Evolutionary conservation across 2,113 vertebrate species (phyloP).

Genomic region (Corythornis madagascariensis): DNA sequence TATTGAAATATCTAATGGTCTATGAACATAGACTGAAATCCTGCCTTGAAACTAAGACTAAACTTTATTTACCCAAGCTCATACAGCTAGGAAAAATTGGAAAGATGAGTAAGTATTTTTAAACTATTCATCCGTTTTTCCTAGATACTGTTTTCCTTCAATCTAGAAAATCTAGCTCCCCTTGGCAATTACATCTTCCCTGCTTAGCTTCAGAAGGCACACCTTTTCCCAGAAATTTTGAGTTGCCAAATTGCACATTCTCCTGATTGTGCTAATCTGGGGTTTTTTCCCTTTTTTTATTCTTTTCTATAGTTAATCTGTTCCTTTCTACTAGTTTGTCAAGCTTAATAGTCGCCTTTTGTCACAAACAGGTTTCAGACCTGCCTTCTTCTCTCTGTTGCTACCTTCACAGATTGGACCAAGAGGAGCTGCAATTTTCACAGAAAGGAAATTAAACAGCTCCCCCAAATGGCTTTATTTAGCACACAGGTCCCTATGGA

Average conservation of each 20-base stretch:
- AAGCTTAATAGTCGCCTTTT: neutral
- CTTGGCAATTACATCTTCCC: neutral
- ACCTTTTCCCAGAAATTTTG: neutral
- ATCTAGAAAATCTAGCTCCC: neutral
- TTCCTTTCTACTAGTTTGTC: neutral
- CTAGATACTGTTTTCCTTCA: neutral
- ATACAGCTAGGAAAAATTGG: neutral
- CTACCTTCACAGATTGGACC: neutral
- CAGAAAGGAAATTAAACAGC: neutral
- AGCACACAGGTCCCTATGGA: rapidly evolving
- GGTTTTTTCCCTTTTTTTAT: rapidly evolving
- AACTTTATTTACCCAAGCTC: neutral
- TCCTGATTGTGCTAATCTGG: neutral
- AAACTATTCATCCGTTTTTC: neutral
- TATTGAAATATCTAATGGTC: neutral
- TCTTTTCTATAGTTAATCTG: neutral
- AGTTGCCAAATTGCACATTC: neutral
- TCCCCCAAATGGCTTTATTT: neutral
- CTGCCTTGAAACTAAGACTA: neutral
- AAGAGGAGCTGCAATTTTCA: rapidly evolving
- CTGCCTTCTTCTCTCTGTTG: neutral
- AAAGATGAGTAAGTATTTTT: neutral
- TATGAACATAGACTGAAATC: neutral
- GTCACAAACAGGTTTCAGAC: neutral
- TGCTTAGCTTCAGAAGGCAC: neutral